phyloP scores from a whole-genome alignment of 1,140 invertebrate species.

The Mercenaria mercenaria region DNA sequence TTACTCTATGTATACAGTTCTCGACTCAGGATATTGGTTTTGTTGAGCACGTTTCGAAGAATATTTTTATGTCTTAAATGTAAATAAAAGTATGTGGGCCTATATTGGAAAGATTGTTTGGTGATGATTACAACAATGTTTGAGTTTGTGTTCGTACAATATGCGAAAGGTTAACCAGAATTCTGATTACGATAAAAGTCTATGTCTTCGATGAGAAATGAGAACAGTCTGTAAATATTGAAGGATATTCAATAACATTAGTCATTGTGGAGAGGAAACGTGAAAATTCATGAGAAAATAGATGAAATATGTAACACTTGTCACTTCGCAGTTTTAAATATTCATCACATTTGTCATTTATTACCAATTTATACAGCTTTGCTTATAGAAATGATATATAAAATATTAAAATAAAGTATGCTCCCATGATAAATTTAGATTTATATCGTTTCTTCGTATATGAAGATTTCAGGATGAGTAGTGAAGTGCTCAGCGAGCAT shows the following conservation, averaged over 20 bases:
- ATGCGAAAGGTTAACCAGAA: slow-evolving; percentile 17
- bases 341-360: not conserved
- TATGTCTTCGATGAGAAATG: slow-evolving; percentile 1
- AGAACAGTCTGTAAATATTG: not conserved
- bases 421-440: not conserved
- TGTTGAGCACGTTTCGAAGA: slow-evolving; percentile 1
- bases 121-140: not conserved
- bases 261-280: slow-evolving; percentile 8
- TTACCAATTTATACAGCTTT: not conserved
- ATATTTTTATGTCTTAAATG: slow-evolving; percentile 36
- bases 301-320: slow-evolving; percentile 19
- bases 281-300: not conserved
- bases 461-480: too few relatives aligned
- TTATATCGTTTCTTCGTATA: too few relatives aligned
- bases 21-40: slow-evolving; percentile 24
- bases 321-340: not conserved
- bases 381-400: not conserved
- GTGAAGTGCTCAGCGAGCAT: too few relatives aligned
- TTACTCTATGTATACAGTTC: not conserved
- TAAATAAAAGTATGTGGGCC: slow-evolving; percentile 47
- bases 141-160: slow-evolving; percentile 6
- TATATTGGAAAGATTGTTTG: not conserved
- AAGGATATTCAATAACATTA: slow-evolving; percentile 21
- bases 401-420: not conserved
- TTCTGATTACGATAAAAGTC: not conserved